These are phyloP conservation scores for Tineola bisselliella DNA, from an alignment of 2,888 invertebrate genomes.

Conservation along the genomic window DNA sequence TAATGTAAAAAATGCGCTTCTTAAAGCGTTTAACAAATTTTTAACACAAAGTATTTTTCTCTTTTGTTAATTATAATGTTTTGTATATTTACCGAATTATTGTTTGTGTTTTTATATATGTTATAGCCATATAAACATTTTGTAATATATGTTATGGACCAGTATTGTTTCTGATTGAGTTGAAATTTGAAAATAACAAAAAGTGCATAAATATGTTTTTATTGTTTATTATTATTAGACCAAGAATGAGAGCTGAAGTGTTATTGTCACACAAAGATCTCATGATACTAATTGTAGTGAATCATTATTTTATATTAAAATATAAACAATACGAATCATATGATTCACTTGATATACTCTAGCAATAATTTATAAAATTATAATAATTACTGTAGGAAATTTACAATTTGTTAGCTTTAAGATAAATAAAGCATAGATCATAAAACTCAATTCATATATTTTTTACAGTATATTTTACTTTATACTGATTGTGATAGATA, in stretches of 20 bases:
- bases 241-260: not conserved
- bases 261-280: not conserved
- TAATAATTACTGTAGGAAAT: conserved; percentile 2
- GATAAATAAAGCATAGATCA: not conserved
- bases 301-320: not conserved
- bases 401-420: not conserved
- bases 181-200: not conserved
- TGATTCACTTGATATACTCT: conserved; percentile 2
- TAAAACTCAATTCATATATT: too few relatives aligned
- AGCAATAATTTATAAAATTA: conserved; percentile 10
- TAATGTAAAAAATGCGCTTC: not conserved
- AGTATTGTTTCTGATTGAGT: too few relatives aligned
- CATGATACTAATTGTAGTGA: conserved; percentile 1
- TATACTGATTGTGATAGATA: conserved; percentile 1
- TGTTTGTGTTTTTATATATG: too few relatives aligned
- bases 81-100: too few relatives aligned
- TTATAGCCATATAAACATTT: not conserved
- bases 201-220: not conserved
- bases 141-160: too few relatives aligned
- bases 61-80: too few relatives aligned
- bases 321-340: conserved; percentile 1
- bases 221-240: not conserved
- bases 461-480: not conserved
- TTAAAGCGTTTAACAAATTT: not conserved
- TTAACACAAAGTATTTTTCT: not conserved